These are phyloP conservation scores for Cyprinodon diabolis DNA, from an alignment of 2,797 vertebrate genomes.

Conservation along the genomic window DNA sequence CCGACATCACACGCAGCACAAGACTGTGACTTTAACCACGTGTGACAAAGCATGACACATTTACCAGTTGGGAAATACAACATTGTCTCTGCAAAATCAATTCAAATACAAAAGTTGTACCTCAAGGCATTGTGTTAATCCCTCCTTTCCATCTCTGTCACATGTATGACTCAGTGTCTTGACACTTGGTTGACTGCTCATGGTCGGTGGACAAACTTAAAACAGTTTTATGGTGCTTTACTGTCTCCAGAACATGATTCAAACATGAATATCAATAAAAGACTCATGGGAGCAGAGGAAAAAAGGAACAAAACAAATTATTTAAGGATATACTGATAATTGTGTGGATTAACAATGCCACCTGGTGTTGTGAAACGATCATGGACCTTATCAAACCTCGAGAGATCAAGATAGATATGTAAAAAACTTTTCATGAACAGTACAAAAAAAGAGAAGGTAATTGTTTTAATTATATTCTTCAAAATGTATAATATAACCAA, in stretches of 20 bases:
- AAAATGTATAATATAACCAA: background rate
- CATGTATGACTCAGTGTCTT: conserved; percentile 30
- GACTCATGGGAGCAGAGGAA: background rate
- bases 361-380: conserved; percentile 42
- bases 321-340: background rate
- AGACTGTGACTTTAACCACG: conserved; percentile 23
- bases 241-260: background rate
- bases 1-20: background rate
- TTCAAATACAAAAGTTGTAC: conserved; percentile 17
- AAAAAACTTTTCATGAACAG: background rate
- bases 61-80: conserved; percentile 39
- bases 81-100: conserved; percentile 29
- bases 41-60: conserved; percentile 38
- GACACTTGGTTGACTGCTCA: conserved; percentile 20
- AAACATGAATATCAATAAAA: background rate
- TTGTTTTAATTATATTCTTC: background rate
- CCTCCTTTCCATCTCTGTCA: conserved; percentile 17
- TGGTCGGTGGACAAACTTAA: conserved; percentile 5
- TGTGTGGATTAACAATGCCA: conserved; percentile 52
- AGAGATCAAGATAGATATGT: background rate
- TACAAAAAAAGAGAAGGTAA: background rate
- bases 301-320: background rate
- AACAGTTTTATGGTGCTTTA: background rate
- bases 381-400: background rate
- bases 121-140: conserved; percentile 40